Evolutionary conservation across 2,888 invertebrate genomes (phyloP).

Genomic region (Eucera pruinosa): DNA sequence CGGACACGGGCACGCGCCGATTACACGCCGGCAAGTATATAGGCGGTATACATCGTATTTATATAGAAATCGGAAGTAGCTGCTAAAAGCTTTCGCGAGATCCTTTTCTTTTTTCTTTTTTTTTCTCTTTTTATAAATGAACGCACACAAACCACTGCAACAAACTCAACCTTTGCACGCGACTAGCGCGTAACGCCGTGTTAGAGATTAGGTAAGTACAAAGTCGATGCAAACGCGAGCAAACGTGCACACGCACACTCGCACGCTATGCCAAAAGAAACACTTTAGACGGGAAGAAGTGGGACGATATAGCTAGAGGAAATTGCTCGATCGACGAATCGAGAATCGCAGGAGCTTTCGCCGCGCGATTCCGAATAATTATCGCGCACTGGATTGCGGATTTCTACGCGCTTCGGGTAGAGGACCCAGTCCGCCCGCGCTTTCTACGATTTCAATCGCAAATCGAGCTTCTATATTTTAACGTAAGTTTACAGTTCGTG

Average conservation of each 20-base stretch:
- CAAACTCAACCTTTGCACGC: constrained; percentile 41
- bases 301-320: too few species aligned
- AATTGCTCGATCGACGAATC: too few species aligned
- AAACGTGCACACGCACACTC: constrained; percentile 67
- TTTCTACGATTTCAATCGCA: too few species aligned
- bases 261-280: constrained; percentile 28
- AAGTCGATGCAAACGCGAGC: constrained; percentile 68
- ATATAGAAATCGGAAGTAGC: constrained; percentile 21
- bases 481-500: too few species aligned
- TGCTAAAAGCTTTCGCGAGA: constrained; percentile 40
- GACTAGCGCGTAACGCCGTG: constrained; percentile 50
- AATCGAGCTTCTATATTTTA: too few species aligned
- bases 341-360: too few species aligned
- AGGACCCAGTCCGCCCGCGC: too few species aligned
- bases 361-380: too few species aligned
- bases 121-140: too few species aligned
- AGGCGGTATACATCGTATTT: constrained; percentile 12
- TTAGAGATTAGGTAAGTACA: constrained; percentile 75
- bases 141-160: constrained; percentile 45
- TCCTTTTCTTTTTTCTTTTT: background rate
- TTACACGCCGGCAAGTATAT: constrained; percentile 27
- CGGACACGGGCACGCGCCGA: background rate
- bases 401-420: too few species aligned
- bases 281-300: background rate
- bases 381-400: too few species aligned